Evolutionary conservation across 35 echinoderm and acorn worm species (phyloP), one percentile per base, ranked within the genome.

Genomic region (Amphiura filiformis): DNA sequence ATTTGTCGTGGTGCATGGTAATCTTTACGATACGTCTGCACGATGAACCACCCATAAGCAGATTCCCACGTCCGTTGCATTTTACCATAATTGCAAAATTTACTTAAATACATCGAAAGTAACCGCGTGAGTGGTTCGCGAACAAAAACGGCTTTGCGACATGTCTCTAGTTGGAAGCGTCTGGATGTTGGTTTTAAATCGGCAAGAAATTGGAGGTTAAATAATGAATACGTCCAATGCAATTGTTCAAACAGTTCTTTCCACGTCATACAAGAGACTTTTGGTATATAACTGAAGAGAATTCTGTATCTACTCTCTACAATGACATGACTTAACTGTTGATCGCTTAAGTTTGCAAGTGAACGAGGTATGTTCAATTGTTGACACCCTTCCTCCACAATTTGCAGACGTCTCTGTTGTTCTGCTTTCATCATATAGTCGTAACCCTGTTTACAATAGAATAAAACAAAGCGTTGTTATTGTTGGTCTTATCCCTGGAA

Each of bases 41-140:
- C 38, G 38, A 94, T 94, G 1, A 37, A 20, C 33, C 65, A 11
- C 1, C 93, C 93, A 39, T 78, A 91, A 33, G 34, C 76, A 0
- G 32, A 31, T 65, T 95, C 93, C 93, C 93, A 95, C 0, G 34
- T 35, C 28, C 31, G 40, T 36, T 91, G 88, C 14, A 94, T 20
- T 17, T 47, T 28, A 31, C 33, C 20, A 17, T 49, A 28, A 39
- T 84, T 91, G 37, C 79, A 38, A 31, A 94, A 88, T 76, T 94
- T 94, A 47, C 93, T 94, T 57, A 94, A 84, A 47, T 87, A 94
- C 0, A 78, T 80, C 49, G 93, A 94, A 22, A 94, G 80, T 31
- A 94, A 34, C 17, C 93, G 78, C 9, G 77, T 88, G 34, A 94
- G 52, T 0, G 93, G 93, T 39, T 94, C 83, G 76, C 93, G 88